phyloP scores from a whole-genome alignment of 2,113 vertebrate genomes.

The Suncus etruscus region DNA sequence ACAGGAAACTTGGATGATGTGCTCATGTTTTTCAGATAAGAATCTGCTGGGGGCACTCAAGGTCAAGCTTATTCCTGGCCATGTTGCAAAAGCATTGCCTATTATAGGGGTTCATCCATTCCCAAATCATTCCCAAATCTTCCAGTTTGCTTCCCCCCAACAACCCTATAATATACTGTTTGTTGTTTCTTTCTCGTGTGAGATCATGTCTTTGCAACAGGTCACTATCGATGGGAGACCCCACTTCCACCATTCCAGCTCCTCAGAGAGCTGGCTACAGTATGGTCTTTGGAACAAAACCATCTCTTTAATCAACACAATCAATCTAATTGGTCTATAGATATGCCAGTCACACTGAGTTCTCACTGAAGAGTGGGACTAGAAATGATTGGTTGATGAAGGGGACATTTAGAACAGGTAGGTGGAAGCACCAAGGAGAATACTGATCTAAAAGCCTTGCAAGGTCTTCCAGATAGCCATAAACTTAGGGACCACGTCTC shows the following conservation, averaged over 20 bases:
- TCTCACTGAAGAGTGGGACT: not conserved
- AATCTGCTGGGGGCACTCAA: not conserved
- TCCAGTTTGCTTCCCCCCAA: not conserved
- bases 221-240: too few species aligned
- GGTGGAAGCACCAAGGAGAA: not conserved
- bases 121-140: not conserved
- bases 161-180: accelerated
- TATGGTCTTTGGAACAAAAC: not conserved
- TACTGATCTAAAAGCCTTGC: not conserved
- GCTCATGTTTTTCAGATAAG: not conserved
- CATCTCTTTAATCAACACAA: not conserved
- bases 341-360: not conserved
- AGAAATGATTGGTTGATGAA: not conserved
- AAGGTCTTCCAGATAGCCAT: not conserved
- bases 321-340: not conserved
- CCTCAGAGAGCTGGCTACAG: not conserved
- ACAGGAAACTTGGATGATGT: not conserved
- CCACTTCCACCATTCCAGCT: not conserved
- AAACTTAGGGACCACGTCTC: not conserved
- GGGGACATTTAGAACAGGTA: not conserved
- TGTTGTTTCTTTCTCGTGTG: not conserved
- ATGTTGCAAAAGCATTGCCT: not conserved
- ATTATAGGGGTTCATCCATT: not conserved
- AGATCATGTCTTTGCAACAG: not conserved
- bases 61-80: too few species aligned